Conservation (phyloP, 2,797 vertebrate species). For the Scolopax rusticola region DNA sequence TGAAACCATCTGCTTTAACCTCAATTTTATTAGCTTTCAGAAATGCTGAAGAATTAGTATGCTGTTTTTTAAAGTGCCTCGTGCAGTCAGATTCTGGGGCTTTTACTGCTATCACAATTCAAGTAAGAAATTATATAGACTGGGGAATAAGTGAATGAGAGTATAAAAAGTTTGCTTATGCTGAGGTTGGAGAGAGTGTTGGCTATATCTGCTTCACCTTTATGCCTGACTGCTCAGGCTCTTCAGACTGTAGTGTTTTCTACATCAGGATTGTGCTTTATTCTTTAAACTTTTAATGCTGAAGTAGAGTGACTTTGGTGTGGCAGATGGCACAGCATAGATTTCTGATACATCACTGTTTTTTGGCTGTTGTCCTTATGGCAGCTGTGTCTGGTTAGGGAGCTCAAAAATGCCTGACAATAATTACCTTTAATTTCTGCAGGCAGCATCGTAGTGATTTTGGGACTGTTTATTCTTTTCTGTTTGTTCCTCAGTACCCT, state of each 20-base stretch:
- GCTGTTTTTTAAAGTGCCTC: background rate
- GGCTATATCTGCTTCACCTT: rapidly evolving
- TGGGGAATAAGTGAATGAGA: background rate
- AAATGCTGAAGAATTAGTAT: background rate
- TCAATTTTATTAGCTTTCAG: background rate
- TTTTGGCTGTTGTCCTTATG: slow-evolving; percentile 51
- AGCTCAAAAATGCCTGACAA: slow-evolving; percentile 44
- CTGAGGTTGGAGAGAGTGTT: background rate
- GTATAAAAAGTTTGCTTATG: background rate
- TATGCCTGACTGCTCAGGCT: background rate
- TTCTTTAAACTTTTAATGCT: background rate
- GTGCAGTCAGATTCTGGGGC: background rate
- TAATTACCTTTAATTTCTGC: slow-evolving; percentile 68
- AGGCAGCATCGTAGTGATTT: background rate
- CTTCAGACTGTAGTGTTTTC: background rate
- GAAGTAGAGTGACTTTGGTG: slow-evolving; percentile 34
- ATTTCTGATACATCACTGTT: slow-evolving; percentile 26
- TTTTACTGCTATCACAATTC: background rate
- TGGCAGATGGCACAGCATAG: slow-evolving; percentile 62
- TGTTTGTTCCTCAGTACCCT: background rate
- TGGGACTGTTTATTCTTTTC: background rate
- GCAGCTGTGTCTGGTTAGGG: slow-evolving; percentile 61
- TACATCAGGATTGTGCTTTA: background rate
- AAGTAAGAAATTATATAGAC: background rate
- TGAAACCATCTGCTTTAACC: background rate